A percentile compares a stretch with the other conserved stretches of the same genome.
Evolutionary conservation across 2,888 invertebrate species (phyloP).

Genomic region (Eurytoma adleriae): DNA sequence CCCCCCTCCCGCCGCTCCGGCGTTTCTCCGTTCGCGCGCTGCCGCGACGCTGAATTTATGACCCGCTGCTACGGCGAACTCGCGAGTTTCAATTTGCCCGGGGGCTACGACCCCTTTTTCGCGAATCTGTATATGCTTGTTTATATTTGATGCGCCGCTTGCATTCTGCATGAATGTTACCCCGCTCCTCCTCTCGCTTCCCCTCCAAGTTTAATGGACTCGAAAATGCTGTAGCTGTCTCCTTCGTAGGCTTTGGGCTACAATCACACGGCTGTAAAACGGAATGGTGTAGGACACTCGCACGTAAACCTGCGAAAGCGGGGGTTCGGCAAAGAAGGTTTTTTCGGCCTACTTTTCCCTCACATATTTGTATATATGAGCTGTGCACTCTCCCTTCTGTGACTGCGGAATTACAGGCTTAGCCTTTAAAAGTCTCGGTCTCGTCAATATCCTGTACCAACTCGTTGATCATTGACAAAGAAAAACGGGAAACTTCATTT

Average conservation of each 20-base stretch:
- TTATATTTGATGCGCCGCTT: not conserved
- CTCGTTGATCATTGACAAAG: no score
- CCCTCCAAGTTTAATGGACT: not conserved
- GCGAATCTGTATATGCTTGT: slow-evolving; percentile 16
- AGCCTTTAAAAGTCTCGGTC: no score
- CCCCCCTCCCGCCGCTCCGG: not conserved
- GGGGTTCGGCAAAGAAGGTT: no score
- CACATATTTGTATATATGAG: no score
- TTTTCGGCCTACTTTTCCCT: no score
- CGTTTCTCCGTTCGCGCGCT: not conserved
- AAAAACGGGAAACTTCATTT: no score
- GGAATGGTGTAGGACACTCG: no score
- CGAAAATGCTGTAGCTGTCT: not conserved
- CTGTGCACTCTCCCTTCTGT: no score
- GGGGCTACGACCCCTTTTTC: slow-evolving; percentile 9
- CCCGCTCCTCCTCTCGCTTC: not conserved
- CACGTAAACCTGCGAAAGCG: no score
- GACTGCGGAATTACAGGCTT: no score
- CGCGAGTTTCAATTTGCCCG: slow-evolving; percentile 33
- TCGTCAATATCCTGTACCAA: no score
- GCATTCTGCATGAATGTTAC: not conserved
- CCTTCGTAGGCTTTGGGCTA: slow-evolving; percentile 22
- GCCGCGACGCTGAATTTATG: slow-evolving; percentile 33
- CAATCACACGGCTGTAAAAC: no score
- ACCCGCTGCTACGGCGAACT: slow-evolving; percentile 7